Evolutionary conservation across 2,797 vertebrate genomes (phyloP).

Genomic region (Hipposideros larvatus): DNA sequence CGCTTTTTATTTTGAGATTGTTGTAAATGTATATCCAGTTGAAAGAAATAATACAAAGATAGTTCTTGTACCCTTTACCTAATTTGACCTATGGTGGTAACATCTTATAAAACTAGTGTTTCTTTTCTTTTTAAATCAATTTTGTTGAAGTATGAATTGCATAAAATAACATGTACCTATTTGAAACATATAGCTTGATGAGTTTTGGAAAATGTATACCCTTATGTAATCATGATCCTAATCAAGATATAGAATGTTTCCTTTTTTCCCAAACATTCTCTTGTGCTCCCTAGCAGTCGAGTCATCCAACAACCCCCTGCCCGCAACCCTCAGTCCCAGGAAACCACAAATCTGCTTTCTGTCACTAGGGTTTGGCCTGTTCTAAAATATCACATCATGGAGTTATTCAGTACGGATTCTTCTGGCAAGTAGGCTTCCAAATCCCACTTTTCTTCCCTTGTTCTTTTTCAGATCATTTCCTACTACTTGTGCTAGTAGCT

Average conservation of each 20-base stretch:
- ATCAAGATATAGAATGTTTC: not conserved
- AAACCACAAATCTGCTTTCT: not conserved
- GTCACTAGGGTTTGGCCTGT: not conserved
- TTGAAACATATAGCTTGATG: not conserved
- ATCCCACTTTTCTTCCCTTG: not conserved
- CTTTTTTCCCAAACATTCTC: not conserved
- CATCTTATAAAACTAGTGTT: not conserved
- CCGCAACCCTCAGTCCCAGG: rapidly evolving
- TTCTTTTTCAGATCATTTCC: not conserved
- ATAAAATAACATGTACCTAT: not conserved
- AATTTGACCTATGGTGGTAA: not conserved
- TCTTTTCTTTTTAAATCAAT: not conserved
- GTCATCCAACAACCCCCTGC: too few relatives aligned
- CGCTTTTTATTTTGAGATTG: not conserved
- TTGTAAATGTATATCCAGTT: not conserved
- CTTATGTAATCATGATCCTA: not conserved
- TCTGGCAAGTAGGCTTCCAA: not conserved
- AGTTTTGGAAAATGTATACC: not conserved
- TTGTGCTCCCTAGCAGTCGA: rapidly evolving
- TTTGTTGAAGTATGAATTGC: not conserved
- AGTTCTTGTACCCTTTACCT: not conserved
- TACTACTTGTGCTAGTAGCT: not conserved
- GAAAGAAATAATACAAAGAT: not conserved
- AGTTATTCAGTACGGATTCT: not conserved
- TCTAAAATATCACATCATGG: not conserved